Conservation (phyloP, 2,888 invertebrate genomes). For the Drepanosiphum platanoidis region DNA sequence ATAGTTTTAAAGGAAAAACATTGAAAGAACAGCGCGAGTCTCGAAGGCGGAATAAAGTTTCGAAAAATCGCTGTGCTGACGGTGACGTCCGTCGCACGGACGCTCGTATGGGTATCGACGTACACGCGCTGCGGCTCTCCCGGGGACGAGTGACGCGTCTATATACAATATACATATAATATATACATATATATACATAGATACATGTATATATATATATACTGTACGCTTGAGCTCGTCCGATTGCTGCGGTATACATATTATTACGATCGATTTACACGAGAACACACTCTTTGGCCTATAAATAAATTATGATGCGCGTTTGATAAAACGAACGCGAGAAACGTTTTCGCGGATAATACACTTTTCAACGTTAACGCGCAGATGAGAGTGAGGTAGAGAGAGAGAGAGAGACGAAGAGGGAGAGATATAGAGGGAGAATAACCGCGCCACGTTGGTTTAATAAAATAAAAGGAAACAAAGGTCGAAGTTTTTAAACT, state of each 20-base stretch:
- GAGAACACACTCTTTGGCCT: neutral
- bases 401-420: neutral
- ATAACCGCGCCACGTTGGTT: neutral
- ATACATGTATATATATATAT: too few species aligned
- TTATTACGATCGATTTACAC: neutral
- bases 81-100: too few species aligned
- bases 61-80: too few species aligned
- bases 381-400: neutral
- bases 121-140: too few species aligned
- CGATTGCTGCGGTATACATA: neutral
- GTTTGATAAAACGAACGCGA: neutral
- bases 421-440: too few species aligned
- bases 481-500: conserved; percentile 34
- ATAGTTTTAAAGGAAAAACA: too few species aligned
- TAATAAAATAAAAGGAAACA: conserved; percentile 26
- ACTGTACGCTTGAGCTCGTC: neutral
- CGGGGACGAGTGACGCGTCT: neutral
- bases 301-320: too few species aligned
- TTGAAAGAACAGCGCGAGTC: too few species aligned
- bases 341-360: neutral
- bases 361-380: neutral
- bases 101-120: too few species aligned
- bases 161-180: too few species aligned
- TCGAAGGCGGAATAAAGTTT: too few species aligned
- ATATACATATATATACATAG: too few species aligned